Evolutionary conservation across 2,888 invertebrate genomes (phyloP), one percentile per base, ranked within the genome.

Genomic region (Chloroclysta siterata): DNA sequence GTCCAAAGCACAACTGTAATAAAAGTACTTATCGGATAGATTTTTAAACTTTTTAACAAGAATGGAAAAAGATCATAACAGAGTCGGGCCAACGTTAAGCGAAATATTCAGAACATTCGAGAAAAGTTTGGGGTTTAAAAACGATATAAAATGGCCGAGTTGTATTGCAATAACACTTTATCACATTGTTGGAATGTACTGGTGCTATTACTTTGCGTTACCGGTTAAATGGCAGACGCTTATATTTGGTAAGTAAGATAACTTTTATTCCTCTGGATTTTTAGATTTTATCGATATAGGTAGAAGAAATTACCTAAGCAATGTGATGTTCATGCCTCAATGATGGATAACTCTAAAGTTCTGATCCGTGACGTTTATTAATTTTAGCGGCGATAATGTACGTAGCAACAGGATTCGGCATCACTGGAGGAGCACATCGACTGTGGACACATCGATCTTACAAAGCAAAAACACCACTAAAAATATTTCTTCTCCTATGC

Each of bases 391-490:
- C 90, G 28, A 78, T 94, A 17, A 93, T 94, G 85, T 95, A 95
- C 66, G 88, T 94, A 50, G 85, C 93, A 2, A 94, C 94, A 63
- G 96, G 94, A 36, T 95, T 96, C 73, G 95, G 96, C 17, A 94
- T 96, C 47, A 96, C 96, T 0, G 96, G 94, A 2, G 96, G 96
- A n/a, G 96, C 94, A 0, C 96, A 96, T 83, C 88, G 96, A 53
- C 86, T 94, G 46, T 96, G 95, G 95, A 94, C 94, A 36, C 96
- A 96, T 84, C 94, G 93, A 77, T 89, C 95, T n/a, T 96, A 94
- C 79, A 96, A 95, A 86, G 96, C 95, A 0, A 95, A 93, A 72
- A 69, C 93, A 57, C 94, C 95, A 1, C 81, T 96, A 13, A 93
- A 95, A 72, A 80, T 94, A 42, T 89, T 96, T 55, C 83, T 95